phyloP scores from a whole-genome alignment of 2,888 invertebrate species.

The Nomada ferruginata region DNA sequence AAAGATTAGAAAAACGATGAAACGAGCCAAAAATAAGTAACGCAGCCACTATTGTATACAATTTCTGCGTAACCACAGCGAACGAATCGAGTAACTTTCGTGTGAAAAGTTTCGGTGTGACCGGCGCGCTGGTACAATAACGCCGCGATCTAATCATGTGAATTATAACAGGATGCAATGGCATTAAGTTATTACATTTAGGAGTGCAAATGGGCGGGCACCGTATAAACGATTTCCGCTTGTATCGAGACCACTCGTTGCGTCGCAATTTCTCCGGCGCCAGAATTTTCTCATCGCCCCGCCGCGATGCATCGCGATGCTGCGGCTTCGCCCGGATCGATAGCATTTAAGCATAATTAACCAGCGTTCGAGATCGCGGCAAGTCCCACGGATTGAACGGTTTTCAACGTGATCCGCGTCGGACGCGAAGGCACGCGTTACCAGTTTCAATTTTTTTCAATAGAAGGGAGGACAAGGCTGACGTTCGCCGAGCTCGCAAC shows the following conservation, averaged over 20 bases:
- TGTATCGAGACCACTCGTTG: conserved; percentile 14
- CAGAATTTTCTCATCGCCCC: conserved; percentile 44
- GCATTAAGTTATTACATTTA: conserved; percentile 62
- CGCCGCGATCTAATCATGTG: conserved; percentile 50
- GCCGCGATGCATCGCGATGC: not conserved
- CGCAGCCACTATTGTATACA: no score
- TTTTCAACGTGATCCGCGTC: not conserved
- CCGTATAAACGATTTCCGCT: conserved; percentile 56
- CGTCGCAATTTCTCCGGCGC: conserved; percentile 44
- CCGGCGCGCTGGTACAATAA: conserved; percentile 22
- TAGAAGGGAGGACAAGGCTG: not conserved
- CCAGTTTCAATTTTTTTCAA: conserved; percentile 1
- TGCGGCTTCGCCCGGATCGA: not conserved
- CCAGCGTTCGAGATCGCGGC: not conserved
- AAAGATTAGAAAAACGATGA: not conserved
- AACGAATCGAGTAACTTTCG: conserved; percentile 11
- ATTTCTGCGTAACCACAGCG: not conserved
- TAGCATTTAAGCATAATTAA: conserved; percentile 14
- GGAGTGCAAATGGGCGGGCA: conserved; percentile 49
- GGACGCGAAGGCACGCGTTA: not conserved
- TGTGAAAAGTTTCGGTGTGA: conserved; percentile 52
- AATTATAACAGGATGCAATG: conserved; percentile 64
- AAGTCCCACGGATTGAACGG: not conserved
- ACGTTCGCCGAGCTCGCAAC: not conserved
- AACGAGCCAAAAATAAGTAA: not conserved